Evolutionary conservation across 2,888 invertebrate species (phyloP), one percentile per base, ranked within the genome.

Genomic region (Hyposoter didymator): DNA sequence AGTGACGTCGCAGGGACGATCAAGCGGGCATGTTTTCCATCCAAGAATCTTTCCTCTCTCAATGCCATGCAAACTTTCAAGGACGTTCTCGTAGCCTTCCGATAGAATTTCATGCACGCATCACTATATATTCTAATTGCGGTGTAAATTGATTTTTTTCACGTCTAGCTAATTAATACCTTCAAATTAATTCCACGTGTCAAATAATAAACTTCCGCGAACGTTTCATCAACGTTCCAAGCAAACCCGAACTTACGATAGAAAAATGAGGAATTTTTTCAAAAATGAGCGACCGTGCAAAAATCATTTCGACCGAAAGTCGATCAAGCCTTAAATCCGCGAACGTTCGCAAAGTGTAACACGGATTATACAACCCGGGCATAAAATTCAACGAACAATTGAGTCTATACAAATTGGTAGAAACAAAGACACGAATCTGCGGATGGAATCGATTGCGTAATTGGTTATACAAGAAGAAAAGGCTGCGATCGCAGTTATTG

Each of bases 1-100:
- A 90, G 89, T 91, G 91, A 91, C 92, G 91, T 92, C 91, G 92
- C 91, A 89, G 62, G 69, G 55, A 67, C 67, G 55, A 79, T 72
- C 72, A 74, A 52, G 52, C 89, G 86, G 90, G 89, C 90, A 90
- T 90, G 90, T 90, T 90, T 69, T 89, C 89, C 87, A 90, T 89
- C 90, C 43, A 67, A 47, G 75, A 79, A 76, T 80, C 67, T 79
- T 85, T 4, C 4, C 72, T 88, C 89, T 90, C 90, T 90, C 89
- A 89, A 88, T 88, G 90, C 88, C 89, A 84, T 84, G 87, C 87
- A 84, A 81, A 88, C 86, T 88, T 88, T 89, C 89, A 90, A 91
- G 90, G 92, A 89, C 92, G 89, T 86, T 81, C 81, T 80, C 85
- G 87, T 88, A 85, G 87, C 67, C 75, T 76, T 74, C 43, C 19